A percentile compares a stretch with the other conserved stretches of the same genome.
phyloP scores from a whole-genome alignment of 2,888 invertebrate species.

The Automeris io region DNA sequence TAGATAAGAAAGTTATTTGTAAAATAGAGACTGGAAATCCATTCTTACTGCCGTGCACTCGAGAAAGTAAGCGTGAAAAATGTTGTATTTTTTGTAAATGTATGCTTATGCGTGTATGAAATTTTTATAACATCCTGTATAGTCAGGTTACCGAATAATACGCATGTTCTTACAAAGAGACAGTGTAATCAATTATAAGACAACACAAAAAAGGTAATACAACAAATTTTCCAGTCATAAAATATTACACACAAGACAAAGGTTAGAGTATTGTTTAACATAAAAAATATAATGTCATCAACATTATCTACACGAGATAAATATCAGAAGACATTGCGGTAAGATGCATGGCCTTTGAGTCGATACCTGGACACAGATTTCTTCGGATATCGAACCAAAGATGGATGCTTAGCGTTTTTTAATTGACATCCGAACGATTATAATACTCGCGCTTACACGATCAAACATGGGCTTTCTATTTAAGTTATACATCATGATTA shows the following conservation, averaged over 20 bases:
- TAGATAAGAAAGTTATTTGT: too few species aligned
- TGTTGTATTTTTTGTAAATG: too few species aligned
- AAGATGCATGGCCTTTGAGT: constrained; percentile 51
- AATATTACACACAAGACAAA: constrained; percentile 20
- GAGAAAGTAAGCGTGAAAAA: too few species aligned
- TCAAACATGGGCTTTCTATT: neutral
- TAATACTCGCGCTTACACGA: constrained; percentile 20
- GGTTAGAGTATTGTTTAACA: constrained; percentile 34
- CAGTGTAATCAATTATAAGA: constrained; percentile 11
- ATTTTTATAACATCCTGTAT: too few species aligned
- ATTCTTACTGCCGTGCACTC: too few species aligned
- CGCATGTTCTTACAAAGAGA: too few species aligned
- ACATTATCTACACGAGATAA: constrained; percentile 43
- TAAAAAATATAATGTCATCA: constrained; percentile 44
- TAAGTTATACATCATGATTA: too few species aligned
- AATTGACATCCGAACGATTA: constrained; percentile 45
- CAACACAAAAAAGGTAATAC: constrained; percentile 11
- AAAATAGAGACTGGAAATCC: too few species aligned
- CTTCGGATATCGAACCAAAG: constrained; percentile 40
- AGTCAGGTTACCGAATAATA: too few species aligned
- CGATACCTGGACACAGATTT: constrained; percentile 44
- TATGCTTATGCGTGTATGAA: too few species aligned
- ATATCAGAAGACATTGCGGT: constrained; percentile 51
- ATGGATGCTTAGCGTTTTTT: constrained; percentile 43
- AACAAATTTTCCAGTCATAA: constrained; percentile 8